Base-by-base conservation (phyloP, 2,797 vertebrate species). In the Callimico goeldii region DNA sequence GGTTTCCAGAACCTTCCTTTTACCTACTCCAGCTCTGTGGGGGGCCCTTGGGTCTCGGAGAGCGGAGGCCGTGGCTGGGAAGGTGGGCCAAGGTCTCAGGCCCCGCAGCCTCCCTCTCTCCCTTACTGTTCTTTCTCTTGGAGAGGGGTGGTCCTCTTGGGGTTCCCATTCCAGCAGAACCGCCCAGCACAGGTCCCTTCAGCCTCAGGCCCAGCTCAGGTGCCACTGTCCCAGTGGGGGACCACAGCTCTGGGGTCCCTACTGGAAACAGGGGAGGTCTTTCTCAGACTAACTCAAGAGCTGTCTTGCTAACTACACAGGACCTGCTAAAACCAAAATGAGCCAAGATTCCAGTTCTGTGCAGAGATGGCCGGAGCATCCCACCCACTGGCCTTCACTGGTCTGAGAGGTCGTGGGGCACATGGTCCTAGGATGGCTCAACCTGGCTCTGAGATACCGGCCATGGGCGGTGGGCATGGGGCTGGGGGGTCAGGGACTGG, bases 201-300 rank as follows among this genome's bases (percentile, higher is more conserved):
- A 13, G 46, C 20, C 20, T 28, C 24, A 19, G 52, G 52, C 24
- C 39, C 33, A 55, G 33, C 33, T 48, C 46, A 41, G 5, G 5
- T 2, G 11, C 75, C 22, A 33, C 9, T 0, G 0, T n/a, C 52
- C 19, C 19, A 64, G 0, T 1, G 7, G 13, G 83, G 5, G 8
- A 26, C n/a, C 39, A n/a, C 33, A 4, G 8, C 46, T 50, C 46
- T 86, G 22, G 48, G 52, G 7, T 52, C 80, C 79, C 7, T 28
- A 41, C 14, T 5, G 73, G 39, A 39, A 7, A 20, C 2, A 9
- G 57, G 72, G 57, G 61, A 14, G 30, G 28, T 33, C 61, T 33
- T 52, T 57, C 26, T 46, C 72, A 77, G 73, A 36, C 43, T 43
- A 20, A 80, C 13, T 50, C 9, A 1, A 73, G 36, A 19, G 9